A percentile compares a stretch with the other conserved stretches of the same genome.
Conservation (phyloP, 1,140 invertebrate species). For the Aphelinus atriplicis region DNA sequence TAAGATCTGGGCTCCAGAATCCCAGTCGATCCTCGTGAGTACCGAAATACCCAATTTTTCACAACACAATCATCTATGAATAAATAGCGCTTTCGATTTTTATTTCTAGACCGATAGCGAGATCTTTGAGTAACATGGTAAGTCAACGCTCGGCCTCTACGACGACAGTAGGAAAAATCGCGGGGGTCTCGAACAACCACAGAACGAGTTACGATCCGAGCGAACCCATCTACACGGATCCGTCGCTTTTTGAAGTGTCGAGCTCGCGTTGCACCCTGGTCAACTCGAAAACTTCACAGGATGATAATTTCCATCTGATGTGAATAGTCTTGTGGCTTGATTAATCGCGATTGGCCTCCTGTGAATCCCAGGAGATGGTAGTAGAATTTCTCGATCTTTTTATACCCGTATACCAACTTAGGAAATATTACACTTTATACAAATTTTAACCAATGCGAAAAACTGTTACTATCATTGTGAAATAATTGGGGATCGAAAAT, state of each 20-base stretch:
- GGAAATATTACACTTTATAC: too few relatives aligned
- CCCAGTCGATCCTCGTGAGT: constrained; percentile 58
- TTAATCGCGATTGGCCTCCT: too few relatives aligned
- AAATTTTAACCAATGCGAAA: too few relatives aligned
- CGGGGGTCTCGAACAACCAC: constrained; percentile 52
- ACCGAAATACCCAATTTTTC: not conserved
- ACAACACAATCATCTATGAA: constrained; percentile 35
- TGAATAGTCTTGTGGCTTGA: constrained; percentile 6
- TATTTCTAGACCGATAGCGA: constrained; percentile 54
- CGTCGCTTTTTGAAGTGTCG: constrained; percentile 83
- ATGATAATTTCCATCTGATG: constrained; percentile 34
- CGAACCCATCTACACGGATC: constrained; percentile 93
- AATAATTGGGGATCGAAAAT: too few relatives aligned
- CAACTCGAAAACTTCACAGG: constrained; percentile 8
- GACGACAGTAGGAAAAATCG: constrained; percentile 54
- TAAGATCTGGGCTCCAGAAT: constrained; percentile 58
- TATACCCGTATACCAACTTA: too few relatives aligned
- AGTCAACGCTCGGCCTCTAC: constrained; percentile 49
- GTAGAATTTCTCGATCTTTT: too few relatives aligned
- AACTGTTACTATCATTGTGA: too few relatives aligned
- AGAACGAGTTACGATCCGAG: constrained; percentile 76
- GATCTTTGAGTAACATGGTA: constrained; percentile 56
- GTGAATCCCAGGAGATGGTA: too few relatives aligned
- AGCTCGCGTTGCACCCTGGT: not conserved
- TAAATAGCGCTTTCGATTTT: constrained; percentile 46